Percentiles rank a stretch among this genome's conserved stretches.
phyloP scores from a whole-genome alignment of 2,888 invertebrate species.

The Coenonympha arcania region DNA sequence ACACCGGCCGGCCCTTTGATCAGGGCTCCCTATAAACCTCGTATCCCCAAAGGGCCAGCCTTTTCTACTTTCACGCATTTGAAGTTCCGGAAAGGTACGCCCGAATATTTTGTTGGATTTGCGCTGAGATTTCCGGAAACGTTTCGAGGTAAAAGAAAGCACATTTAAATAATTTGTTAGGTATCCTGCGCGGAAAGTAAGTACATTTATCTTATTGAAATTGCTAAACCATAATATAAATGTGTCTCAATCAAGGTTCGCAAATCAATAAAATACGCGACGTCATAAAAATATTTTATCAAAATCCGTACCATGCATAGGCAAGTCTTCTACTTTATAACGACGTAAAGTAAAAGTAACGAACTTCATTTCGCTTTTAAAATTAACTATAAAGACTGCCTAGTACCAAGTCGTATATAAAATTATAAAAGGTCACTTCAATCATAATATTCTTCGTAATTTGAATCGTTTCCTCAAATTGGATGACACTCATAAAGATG shows the following conservation, averaged over 20 bases:
- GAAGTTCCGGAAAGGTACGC: constrained; percentile 28
- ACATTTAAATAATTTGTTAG: neutral
- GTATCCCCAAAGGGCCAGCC: constrained; percentile 25
- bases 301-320: too few species aligned
- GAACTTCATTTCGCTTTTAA: too few species aligned
- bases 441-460: neutral
- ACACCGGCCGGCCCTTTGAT: constrained; percentile 36
- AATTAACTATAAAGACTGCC: too few species aligned
- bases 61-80: constrained; percentile 31
- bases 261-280: too few species aligned
- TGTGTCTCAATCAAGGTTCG: too few species aligned
- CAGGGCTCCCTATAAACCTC: constrained; percentile 28
- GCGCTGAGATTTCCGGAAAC: constrained; percentile 4
- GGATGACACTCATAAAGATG: constrained; percentile 2
- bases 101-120: constrained; percentile 16
- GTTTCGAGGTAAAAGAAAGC: neutral
- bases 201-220: too few species aligned
- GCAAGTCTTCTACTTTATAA: too few species aligned
- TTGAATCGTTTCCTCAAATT: constrained; percentile 4
- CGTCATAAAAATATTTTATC: too few species aligned
- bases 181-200: too few species aligned
- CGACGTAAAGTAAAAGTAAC: too few species aligned
- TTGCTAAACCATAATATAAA: too few species aligned
- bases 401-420: too few species aligned
- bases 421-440: neutral